Base-by-base conservation (phyloP, 2,113 vertebrate genomes). In the Holacanthus passer region DNA sequence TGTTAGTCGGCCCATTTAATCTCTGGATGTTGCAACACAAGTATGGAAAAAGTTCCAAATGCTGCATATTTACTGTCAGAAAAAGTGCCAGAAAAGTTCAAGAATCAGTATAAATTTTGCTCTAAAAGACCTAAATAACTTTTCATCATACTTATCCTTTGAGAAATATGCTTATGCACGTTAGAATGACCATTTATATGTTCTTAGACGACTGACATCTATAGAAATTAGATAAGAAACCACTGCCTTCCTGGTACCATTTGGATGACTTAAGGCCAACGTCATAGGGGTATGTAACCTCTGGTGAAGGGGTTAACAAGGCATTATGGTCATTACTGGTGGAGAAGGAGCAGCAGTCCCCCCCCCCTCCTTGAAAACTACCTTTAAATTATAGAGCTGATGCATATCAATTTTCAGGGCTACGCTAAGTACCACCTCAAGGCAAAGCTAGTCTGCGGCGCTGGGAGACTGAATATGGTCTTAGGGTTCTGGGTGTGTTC, bases 301-400 rank as follows among this genome's bases (percentile, higher is more conserved):
- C 88, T 87, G 72, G 62, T 56, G 79, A 87, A 77, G 85, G 70
- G 90, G 92, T 94, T 91, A 93, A 94, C 90, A 91, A 94, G 90
- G 85, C 82, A 88, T 91, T 83, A 91, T 75, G 86, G 87, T 87
- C 88, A 85, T 93, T 91, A 93, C 82, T 75, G 70, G 73, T 62
- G 47, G 80, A 85, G 79, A 62, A 80, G 66, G 50, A 78, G 71
- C 83, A 85, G 75, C 71, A 81, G 70, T 22, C 39, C 39, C 39
- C 72, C 59, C 72, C 43, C 72, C 72, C 59, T 67, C 55, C 79
- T 59, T 67, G 74, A 89, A 90, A 93, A 86, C 66, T 81, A 86
- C 86, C 84, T 92, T 90, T 88, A 89, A 94, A 91, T 91, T 87
- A 90, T 70, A 63, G 81, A 78, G 82, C 86, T 77, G 80, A 79